Conservation (phyloP, 2,797 vertebrate species). For the Chaetodon trifasciatus region DNA sequence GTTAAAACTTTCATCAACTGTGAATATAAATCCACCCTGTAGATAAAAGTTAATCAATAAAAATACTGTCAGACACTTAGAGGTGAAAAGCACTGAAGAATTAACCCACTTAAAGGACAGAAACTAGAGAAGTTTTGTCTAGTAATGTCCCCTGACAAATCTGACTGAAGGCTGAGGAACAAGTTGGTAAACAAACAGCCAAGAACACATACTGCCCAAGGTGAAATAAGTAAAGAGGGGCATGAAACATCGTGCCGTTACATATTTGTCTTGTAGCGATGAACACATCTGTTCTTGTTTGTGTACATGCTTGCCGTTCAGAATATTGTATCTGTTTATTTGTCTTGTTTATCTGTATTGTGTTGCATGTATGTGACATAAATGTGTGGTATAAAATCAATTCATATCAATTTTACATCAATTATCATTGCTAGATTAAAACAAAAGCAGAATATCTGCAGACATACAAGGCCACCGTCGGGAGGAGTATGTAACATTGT, state of each 20-base stretch:
- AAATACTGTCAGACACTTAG: background rate
- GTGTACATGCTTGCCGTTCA: slow-evolving; percentile 12
- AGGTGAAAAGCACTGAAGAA: background rate
- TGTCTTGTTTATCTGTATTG: background rate
- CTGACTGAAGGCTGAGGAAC: slow-evolving; percentile 13
- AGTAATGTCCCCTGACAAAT: slow-evolving; percentile 23
- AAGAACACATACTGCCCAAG: slow-evolving; percentile 38
- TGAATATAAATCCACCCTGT: background rate
- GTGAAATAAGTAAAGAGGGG: background rate
- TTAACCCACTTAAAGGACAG: background rate
- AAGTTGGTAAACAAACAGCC: slow-evolving; percentile 40
- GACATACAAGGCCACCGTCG: background rate
- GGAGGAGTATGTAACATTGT: background rate
- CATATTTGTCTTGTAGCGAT: slow-evolving; percentile 40
- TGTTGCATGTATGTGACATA: background rate
- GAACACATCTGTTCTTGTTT: slow-evolving; percentile 35
- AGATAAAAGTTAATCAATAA: background rate
- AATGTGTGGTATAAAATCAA: background rate
- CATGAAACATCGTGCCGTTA: slow-evolving; percentile 29
- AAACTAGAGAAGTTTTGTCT: background rate
- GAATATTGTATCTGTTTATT: background rate
- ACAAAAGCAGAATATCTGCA: background rate
- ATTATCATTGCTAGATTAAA: background rate
- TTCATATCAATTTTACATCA: background rate
- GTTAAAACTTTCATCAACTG: background rate